Conservation (phyloP, 1,140 invertebrate species). For the Matsumurasca onukii region DNA sequence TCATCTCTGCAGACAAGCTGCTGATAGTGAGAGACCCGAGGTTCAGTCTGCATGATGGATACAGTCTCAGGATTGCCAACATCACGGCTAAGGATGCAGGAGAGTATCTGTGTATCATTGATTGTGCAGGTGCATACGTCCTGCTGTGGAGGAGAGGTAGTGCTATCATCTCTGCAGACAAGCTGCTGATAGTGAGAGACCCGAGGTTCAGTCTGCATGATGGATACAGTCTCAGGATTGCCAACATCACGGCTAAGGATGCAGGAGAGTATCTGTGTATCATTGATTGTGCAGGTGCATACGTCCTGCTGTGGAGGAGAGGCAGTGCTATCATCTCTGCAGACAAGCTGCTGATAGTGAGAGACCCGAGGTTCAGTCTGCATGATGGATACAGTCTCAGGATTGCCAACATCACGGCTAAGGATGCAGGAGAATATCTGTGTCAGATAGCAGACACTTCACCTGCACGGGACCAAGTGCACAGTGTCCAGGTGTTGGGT, state of each 20-base stretch:
- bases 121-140: too few species aligned
- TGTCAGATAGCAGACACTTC: conserved; percentile 64
- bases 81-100: conserved; percentile 58
- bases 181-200: conserved; percentile 64
- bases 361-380: conserved; percentile 61
- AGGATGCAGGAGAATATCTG: conserved; percentile 60
- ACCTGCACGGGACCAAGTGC: conserved; percentile 56
- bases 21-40: conserved; percentile 64
- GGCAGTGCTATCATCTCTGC: too few species aligned
- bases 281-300: too few species aligned
- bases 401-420: conserved; percentile 58
- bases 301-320: too few species aligned
- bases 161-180: too few species aligned
- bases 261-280: conserved; percentile 63
- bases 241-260: conserved; percentile 58
- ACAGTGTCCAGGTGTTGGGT: conserved; percentile 57
- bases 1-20: conserved; percentile 62
- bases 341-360: conserved; percentile 64
- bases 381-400: conserved; percentile 65
- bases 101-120: conserved; percentile 64
- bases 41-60: conserved; percentile 61
- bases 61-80: conserved; percentile 64
- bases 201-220: conserved; percentile 60
- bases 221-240: conserved; percentile 65
- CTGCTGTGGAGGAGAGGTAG: too few species aligned